Conservation (phyloP, 2,888 invertebrate species). For the Brachycybe producta region DNA sequence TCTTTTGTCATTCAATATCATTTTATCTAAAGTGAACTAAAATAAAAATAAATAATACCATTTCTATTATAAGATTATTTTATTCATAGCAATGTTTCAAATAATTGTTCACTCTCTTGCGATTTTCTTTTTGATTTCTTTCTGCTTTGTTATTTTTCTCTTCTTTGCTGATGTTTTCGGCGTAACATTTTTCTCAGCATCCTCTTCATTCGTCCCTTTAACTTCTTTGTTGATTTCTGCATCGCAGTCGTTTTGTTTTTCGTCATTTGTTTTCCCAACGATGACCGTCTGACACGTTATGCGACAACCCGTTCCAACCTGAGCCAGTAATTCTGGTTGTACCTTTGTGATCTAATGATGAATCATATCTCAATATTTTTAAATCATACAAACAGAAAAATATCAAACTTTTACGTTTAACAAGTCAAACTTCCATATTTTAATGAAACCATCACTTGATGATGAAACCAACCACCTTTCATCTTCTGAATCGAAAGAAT, state of each 20-base stretch:
- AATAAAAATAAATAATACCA: no score
- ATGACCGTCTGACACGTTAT: conserved; percentile 54
- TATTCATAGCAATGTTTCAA: no score
- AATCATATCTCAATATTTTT: conserved; percentile 6
- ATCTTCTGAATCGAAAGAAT: conserved; percentile 16
- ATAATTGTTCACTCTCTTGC: no score
- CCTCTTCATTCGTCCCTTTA: background rate
- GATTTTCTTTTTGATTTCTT: no score
- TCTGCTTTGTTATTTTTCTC: no score
- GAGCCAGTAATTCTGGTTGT: conserved; percentile 40
- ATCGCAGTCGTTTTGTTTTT: background rate
- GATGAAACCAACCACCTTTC: conserved; percentile 40
- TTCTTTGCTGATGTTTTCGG: no score
- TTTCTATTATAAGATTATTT: no score
- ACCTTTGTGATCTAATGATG: conserved; percentile 32
- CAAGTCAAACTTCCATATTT: conserved; percentile 48
- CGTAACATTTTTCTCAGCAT: conserved; percentile 1
- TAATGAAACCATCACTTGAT: conserved; percentile 65
- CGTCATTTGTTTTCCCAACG: background rate
- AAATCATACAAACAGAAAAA: conserved; percentile 19
- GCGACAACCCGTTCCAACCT: conserved; percentile 52
- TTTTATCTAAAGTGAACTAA: no score
- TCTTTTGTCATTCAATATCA: no score
- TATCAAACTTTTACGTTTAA: conserved; percentile 20
- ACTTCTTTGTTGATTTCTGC: background rate